Conservation (phyloP, 1,140 invertebrate genomes). For the Colletes latitarsis region DNA sequence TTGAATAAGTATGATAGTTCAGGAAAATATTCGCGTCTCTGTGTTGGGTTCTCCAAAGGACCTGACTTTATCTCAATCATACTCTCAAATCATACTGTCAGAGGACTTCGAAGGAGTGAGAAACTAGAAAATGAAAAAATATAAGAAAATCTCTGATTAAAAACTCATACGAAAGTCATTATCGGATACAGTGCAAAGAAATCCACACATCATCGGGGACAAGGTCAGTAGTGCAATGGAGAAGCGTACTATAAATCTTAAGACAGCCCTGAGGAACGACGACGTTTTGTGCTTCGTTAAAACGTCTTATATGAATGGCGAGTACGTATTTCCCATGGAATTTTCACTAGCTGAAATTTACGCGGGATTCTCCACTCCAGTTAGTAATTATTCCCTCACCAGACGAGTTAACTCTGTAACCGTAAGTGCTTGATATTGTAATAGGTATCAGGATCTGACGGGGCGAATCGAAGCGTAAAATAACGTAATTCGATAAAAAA, state of each 20-base stretch:
- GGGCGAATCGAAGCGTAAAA: slow-evolving; percentile 35
- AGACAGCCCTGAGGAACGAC: slow-evolving; percentile 45
- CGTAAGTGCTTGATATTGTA: slow-evolving; percentile 57
- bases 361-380: slow-evolving; percentile 53
- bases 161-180: not conserved
- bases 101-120: no score
- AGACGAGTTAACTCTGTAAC: slow-evolving; percentile 52
- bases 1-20: no score
- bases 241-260: slow-evolving; percentile 29
- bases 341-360: slow-evolving; percentile 59
- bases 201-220: not conserved
- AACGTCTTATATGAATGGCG: slow-evolving; percentile 44
- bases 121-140: no score
- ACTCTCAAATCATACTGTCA: no score
- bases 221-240: slow-evolving; percentile 4
- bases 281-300: slow-evolving; percentile 55
- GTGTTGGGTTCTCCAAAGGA: no score
- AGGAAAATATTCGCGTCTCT: no score
- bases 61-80: no score
- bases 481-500: slow-evolving; percentile 40
- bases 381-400: slow-evolving; percentile 58
- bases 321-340: slow-evolving; percentile 54
- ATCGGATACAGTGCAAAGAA: not conserved
- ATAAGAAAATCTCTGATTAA: not conserved
- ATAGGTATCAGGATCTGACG: slow-evolving; percentile 23